phyloP scores from a whole-genome alignment of 2,888 invertebrate species.

The Agriopis leucophaearia region DNA sequence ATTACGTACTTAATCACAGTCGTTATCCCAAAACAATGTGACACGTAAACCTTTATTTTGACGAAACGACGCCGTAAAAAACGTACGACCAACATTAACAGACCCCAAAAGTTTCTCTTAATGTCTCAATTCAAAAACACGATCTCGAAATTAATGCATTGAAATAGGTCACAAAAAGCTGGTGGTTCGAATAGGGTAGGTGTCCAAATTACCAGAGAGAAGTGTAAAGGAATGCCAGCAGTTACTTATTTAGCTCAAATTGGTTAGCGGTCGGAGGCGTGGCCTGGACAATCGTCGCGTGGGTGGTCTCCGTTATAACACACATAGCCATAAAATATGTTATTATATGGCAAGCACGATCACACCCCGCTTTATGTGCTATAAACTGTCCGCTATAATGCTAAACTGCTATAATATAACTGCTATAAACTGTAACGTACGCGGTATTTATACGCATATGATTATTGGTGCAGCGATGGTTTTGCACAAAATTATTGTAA shows the following conservation, averaged over 20 bases:
- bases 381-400: constrained; percentile 59
- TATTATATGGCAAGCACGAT: constrained; percentile 67
- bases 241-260: constrained; percentile 68
- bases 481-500: constrained; percentile 39
- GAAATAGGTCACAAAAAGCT: constrained; percentile 41
- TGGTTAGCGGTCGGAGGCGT: constrained; percentile 75
- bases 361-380: constrained; percentile 73
- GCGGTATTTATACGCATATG: constrained; percentile 42
- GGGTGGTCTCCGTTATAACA: constrained; percentile 73
- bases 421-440: constrained; percentile 42
- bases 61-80: constrained; percentile 42
- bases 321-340: constrained; percentile 71
- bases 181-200: constrained; percentile 52
- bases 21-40: constrained; percentile 58
- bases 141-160: constrained; percentile 27
- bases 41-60: constrained; percentile 56
- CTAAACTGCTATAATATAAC: constrained; percentile 49
- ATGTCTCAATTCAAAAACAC: constrained; percentile 34
- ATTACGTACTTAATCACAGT: constrained; percentile 49
- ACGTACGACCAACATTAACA: constrained; percentile 9
- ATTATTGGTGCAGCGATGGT: constrained; percentile 41
- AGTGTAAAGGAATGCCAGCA: constrained; percentile 37
- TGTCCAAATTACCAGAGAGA: constrained; percentile 62
- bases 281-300: constrained; percentile 66
- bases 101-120: constrained; percentile 23